phyloP scores from a whole-genome alignment of 2,888 invertebrate genomes.

The Drosophila mettleri region DNA sequence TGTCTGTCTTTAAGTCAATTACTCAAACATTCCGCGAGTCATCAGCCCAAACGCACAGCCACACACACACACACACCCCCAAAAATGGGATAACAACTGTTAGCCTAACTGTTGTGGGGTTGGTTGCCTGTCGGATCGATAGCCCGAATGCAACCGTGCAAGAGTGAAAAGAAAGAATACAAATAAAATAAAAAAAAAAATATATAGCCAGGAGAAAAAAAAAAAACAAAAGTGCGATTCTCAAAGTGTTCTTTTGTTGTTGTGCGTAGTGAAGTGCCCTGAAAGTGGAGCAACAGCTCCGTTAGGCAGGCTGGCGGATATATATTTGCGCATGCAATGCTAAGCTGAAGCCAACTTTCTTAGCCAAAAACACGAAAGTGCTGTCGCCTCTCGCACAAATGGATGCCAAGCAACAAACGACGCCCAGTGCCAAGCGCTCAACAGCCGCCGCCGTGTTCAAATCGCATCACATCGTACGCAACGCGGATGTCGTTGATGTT shows the following conservation, averaged over 20 bases:
- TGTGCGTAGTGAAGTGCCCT: slow-evolving; percentile 31
- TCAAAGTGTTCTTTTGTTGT: slow-evolving; percentile 13
- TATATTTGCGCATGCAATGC: slow-evolving; percentile 28
- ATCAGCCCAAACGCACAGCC: slow-evolving; percentile 8
- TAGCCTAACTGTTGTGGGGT: slow-evolving; percentile 48
- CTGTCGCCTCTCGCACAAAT: slow-evolving; percentile 51
- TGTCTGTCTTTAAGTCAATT: slow-evolving; percentile 17
- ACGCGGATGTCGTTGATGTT: slow-evolving; percentile 83
- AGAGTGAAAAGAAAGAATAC: slow-evolving; percentile 49
- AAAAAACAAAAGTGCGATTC: slow-evolving; percentile 36
- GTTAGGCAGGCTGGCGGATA: slow-evolving; percentile 9
- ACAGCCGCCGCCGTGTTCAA: slow-evolving; percentile 70
- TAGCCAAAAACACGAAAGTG: slow-evolving; percentile 35
- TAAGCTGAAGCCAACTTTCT: slow-evolving; percentile 40
- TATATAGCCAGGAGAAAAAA: not conserved
- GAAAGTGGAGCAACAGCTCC: slow-evolving; percentile 56
- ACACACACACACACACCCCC: slow-evolving; percentile 29
- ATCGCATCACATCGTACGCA: slow-evolving; percentile 70
- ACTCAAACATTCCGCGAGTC: slow-evolving; percentile 5
- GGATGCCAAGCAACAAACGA: slow-evolving; percentile 67
- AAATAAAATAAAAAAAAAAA: slow-evolving; percentile 14
- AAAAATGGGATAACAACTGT: slow-evolving; percentile 29
- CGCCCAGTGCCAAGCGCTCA: slow-evolving; percentile 63
- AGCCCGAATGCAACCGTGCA: slow-evolving; percentile 71
- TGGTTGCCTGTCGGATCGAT: slow-evolving; percentile 63